Conservation (phyloP, 2,888 invertebrate species). For the Drosophila helvetica region DNA sequence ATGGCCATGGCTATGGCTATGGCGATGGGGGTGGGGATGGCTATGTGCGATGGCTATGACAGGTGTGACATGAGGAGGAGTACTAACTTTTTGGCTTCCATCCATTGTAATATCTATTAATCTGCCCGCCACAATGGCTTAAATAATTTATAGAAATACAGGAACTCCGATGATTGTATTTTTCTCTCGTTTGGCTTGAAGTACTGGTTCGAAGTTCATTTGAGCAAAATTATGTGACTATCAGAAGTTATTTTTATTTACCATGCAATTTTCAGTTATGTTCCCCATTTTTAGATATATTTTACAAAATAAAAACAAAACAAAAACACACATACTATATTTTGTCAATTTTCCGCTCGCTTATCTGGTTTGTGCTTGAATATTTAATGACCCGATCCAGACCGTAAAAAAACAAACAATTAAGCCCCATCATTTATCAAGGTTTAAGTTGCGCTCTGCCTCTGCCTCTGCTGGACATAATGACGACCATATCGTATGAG, state of each 20-base stretch:
- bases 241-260: neutral
- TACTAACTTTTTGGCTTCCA: conserved; percentile 1
- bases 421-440: conserved; percentile 54
- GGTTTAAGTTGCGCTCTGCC: conserved; percentile 49
- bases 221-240: neutral
- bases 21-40: neutral
- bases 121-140: neutral
- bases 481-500: conserved; percentile 43
- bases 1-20: neutral
- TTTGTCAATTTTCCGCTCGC: neutral
- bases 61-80: conserved; percentile 1
- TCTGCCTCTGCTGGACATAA: conserved; percentile 44
- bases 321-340: neutral
- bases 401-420: conserved; percentile 12
- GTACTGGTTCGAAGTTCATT: too few species aligned
- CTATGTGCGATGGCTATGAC: conserved; percentile 7
- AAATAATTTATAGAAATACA: neutral
- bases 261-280: too few species aligned
- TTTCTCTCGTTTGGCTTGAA: neutral
- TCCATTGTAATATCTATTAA: neutral
- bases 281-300: neutral
- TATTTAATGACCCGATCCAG: neutral
- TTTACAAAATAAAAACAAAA: too few species aligned
- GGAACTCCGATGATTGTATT: neutral
- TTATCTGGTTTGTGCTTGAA: conserved; percentile 5